Evolutionary conservation across 2,797 vertebrate genomes (phyloP).

Genomic region (Pogoniulus pusillus): DNA sequence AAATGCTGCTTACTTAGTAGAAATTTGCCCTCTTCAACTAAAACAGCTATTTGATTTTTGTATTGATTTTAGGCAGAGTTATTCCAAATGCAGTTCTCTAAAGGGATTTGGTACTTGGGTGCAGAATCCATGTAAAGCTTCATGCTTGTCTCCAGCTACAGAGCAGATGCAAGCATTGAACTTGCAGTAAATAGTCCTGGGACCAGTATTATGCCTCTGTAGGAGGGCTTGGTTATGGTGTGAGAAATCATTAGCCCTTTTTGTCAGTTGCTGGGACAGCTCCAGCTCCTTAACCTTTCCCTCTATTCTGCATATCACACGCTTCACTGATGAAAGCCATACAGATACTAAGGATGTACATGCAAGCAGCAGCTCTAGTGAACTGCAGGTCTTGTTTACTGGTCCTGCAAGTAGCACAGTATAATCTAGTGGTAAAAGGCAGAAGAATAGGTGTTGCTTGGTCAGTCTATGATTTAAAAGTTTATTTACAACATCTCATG

Average conservation of each 20-base stretch:
- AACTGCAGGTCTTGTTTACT: not conserved
- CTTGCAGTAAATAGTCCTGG: conserved; percentile 21
- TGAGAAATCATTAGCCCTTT: conserved; percentile 23
- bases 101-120: not conserved
- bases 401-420: not conserved
- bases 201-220: not conserved
- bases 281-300: too few species aligned
- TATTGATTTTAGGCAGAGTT: not conserved
- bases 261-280: too few species aligned
- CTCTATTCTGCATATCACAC: not conserved
- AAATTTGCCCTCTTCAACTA: not conserved
- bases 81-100: not conserved
- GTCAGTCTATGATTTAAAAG: not conserved
- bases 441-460: not conserved
- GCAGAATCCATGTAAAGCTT: not conserved
- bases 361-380: not conserved
- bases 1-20: not conserved
- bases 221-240: not conserved
- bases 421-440: not conserved
- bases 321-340: not conserved
- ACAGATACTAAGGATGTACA: not conserved
- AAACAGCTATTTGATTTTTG: not conserved
- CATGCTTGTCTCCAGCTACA: not conserved
- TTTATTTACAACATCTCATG: not conserved
- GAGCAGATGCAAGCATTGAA: conserved; percentile 24